phyloP scores from a whole-genome alignment of 2,797 vertebrate genomes.

The Chromobotia macracanthus region DNA sequence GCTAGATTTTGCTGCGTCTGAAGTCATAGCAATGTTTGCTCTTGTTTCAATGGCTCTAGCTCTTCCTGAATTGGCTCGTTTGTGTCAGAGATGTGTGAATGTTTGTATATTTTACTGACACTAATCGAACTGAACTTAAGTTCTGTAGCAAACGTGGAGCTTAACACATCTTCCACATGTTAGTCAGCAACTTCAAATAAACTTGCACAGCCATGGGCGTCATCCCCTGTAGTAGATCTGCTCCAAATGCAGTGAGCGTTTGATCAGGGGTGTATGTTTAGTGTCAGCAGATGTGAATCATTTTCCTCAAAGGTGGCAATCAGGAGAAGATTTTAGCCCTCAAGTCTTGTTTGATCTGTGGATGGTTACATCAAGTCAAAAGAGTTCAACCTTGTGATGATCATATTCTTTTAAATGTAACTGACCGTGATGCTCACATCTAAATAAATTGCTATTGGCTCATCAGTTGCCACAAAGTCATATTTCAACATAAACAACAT shows the following conservation, averaged over 20 bases:
- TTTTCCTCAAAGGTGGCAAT: constrained; percentile 36
- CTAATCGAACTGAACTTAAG: constrained; percentile 23
- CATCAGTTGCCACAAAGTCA: too few relatives aligned
- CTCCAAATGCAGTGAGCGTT: constrained; percentile 45
- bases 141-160: constrained; percentile 44
- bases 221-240: constrained; percentile 40
- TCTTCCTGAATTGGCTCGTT: constrained; percentile 44
- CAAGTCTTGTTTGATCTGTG: constrained; percentile 29
- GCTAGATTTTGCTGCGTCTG: constrained; percentile 39
- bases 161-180: constrained; percentile 47
- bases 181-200: constrained; percentile 54
- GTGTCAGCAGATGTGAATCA: constrained; percentile 39
- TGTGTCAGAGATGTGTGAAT: constrained; percentile 52
- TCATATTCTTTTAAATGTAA: not conserved
- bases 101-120: constrained; percentile 50
- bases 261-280: constrained; percentile 52
- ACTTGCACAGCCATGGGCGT: constrained; percentile 42
- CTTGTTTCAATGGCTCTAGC: constrained; percentile 38
- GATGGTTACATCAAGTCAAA: constrained; percentile 22
- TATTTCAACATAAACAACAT: too few relatives aligned
- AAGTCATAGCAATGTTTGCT: constrained; percentile 51
- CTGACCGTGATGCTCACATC: not conserved
- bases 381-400: constrained; percentile 3
- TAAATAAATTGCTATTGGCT: not conserved
- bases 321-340: constrained; percentile 15